Conservation (phyloP, 2,888 invertebrate genomes). For the Oconnorella tubifera region DNA sequence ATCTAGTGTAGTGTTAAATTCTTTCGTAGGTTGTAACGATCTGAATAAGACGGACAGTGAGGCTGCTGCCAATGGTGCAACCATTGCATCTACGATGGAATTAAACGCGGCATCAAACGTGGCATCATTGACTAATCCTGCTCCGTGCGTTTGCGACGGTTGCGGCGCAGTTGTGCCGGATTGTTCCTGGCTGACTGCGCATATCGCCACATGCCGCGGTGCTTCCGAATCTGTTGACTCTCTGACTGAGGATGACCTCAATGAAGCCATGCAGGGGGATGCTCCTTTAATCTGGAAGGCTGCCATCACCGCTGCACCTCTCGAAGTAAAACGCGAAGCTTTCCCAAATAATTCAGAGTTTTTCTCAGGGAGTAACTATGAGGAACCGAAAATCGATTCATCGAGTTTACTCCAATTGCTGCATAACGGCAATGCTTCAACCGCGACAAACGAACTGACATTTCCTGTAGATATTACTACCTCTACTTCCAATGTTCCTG, state of each 20-base stretch:
- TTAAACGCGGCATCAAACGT: too few relatives aligned
- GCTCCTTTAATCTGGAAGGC: conserved; percentile 7
- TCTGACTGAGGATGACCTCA: conserved; percentile 7
- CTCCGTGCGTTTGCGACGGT: conserved; percentile 23
- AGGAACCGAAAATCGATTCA: too few relatives aligned
- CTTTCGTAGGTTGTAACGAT: not conserved
- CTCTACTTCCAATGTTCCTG: too few relatives aligned
- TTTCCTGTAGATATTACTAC: too few relatives aligned
- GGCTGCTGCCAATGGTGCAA: not conserved
- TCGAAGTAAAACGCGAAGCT: too few relatives aligned
- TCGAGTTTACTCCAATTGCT: not conserved
- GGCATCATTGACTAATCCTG: too few relatives aligned
- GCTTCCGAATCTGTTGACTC: conserved; percentile 2
- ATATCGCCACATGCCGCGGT: conserved; percentile 20
- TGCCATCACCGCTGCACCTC: too few relatives aligned
- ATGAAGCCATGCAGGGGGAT: not conserved
- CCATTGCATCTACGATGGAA: conserved; percentile 2
- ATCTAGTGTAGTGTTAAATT: not conserved
- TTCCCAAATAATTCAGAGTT: not conserved
- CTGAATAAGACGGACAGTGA: not conserved
- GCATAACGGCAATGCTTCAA: not conserved
- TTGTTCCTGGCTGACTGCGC: conserved; percentile 24
- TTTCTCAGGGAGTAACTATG: not conserved
- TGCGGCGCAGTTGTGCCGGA: conserved; percentile 24
- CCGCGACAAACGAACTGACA: not conserved